Conservation (phyloP, 2,888 invertebrate species). For the Candidula unifasciata region DNA sequence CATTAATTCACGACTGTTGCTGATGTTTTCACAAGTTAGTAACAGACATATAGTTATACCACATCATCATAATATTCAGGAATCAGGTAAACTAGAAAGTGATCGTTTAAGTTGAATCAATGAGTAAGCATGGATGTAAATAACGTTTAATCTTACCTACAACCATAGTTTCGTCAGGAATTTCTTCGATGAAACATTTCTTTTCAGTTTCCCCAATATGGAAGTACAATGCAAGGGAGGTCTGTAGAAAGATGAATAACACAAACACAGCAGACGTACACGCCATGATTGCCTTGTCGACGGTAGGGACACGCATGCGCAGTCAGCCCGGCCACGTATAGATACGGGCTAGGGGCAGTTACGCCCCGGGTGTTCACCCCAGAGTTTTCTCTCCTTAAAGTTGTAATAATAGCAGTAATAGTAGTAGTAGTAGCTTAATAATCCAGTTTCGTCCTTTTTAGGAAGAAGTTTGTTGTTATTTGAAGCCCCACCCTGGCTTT, state of each 20-base stretch:
- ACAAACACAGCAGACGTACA: slow-evolving; percentile 40
- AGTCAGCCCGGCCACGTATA: slow-evolving; percentile 59
- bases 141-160: slow-evolving; percentile 83
- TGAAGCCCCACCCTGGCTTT: too few relatives aligned
- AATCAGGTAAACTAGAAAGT: too few relatives aligned
- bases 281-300: slow-evolving; percentile 56
- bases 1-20: too few relatives aligned
- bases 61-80: too few relatives aligned
- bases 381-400: background rate
- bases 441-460: too few relatives aligned
- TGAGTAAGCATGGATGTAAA: too few relatives aligned
- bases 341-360: background rate
- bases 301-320: slow-evolving; percentile 24
- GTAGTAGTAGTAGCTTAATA: too few relatives aligned
- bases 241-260: slow-evolving; percentile 41
- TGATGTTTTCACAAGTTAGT: too few relatives aligned
- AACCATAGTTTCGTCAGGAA: slow-evolving; percentile 99
- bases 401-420: too few relatives aligned
- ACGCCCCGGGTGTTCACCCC: background rate
- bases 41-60: too few relatives aligned
- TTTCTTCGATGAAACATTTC: slow-evolving; percentile 99
- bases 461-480: too few relatives aligned
- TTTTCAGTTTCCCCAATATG: slow-evolving; percentile 98
- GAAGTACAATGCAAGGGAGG: slow-evolving; percentile 85
- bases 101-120: too few relatives aligned